Evolutionary conservation across 2,888 invertebrate species (phyloP).

Genomic region (Syrphus vitripennis): DNA sequence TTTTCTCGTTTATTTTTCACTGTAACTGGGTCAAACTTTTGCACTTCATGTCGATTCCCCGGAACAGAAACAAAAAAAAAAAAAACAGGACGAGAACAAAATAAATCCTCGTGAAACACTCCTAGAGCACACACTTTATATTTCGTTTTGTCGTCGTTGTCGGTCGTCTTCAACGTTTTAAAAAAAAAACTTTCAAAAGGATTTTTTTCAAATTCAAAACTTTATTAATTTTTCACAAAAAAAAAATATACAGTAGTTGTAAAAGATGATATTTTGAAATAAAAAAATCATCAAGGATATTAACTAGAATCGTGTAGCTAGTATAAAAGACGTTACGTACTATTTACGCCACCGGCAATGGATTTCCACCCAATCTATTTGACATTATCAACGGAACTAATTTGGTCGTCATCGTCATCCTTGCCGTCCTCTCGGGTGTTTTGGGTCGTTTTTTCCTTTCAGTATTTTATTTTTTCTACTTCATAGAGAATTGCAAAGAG

Average conservation of each 20-base stretch:
- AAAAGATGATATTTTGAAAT: neutral
- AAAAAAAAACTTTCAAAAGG: neutral
- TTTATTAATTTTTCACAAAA: neutral
- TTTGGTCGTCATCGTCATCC: slow-evolving; percentile 55
- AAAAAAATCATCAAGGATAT: neutral
- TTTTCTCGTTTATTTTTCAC: slow-evolving; percentile 57
- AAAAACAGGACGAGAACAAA: slow-evolving; percentile 25
- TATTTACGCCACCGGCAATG: slow-evolving; percentile 59
- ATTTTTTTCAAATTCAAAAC: neutral
- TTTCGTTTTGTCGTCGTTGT: slow-evolving; percentile 6
- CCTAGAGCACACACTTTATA: slow-evolving; percentile 30
- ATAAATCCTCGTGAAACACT: slow-evolving; percentile 34
- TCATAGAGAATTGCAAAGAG: slow-evolving; percentile 26
- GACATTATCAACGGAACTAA: slow-evolving; percentile 72
- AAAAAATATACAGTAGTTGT: neutral
- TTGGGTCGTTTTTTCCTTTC: slow-evolving; percentile 57
- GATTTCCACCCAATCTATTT: slow-evolving; percentile 71
- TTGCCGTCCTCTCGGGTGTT: slow-evolving; percentile 45
- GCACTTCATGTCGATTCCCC: slow-evolving; percentile 64
- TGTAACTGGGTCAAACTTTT: slow-evolving; percentile 72
- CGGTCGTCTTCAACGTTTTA: slow-evolving; percentile 2
- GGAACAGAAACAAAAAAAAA: slow-evolving; percentile 16
- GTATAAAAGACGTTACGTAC: slow-evolving; percentile 54
- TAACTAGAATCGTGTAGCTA: slow-evolving; percentile 17
- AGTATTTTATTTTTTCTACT: neutral